Evolutionary conservation across 2,888 invertebrate species (phyloP).

Genomic region (Cheilosia urbana): DNA sequence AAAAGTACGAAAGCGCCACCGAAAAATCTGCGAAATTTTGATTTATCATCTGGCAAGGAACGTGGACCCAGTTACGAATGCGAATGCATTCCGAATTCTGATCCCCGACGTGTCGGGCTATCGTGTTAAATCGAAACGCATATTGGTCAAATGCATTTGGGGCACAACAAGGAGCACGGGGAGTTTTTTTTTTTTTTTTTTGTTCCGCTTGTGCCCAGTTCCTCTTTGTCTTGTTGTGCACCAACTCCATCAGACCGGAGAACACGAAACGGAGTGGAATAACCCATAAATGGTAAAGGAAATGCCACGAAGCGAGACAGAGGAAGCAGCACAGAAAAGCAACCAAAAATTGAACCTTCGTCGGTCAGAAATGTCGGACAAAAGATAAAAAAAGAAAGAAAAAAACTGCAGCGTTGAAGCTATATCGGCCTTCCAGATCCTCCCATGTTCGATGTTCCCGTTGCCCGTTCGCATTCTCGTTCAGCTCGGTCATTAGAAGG

Average conservation of each 20-base stretch:
- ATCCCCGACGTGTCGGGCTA: slow-evolving; percentile 66
- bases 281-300: slow-evolving; percentile 56
- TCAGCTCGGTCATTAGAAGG: slow-evolving; percentile 40
- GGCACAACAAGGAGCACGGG: slow-evolving; percentile 21
- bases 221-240: slow-evolving; percentile 24
- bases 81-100: slow-evolving; percentile 67
- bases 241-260: slow-evolving; percentile 58
- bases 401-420: slow-evolving; percentile 32
- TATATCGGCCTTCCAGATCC: slow-evolving; percentile 60
- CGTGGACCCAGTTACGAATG: slow-evolving; percentile 58
- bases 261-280: slow-evolving; percentile 52
- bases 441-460: slow-evolving; percentile 29
- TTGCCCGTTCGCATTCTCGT: not conserved
- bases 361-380: slow-evolving; percentile 25
- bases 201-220: not conserved
- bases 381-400: slow-evolving; percentile 1
- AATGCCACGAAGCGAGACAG: slow-evolving; percentile 37
- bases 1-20: slow-evolving; percentile 64
- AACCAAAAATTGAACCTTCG: slow-evolving; percentile 52
- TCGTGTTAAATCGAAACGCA: slow-evolving; percentile 74
- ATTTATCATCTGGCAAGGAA: slow-evolving; percentile 74
- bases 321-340: slow-evolving; percentile 57
- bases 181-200: not conserved
- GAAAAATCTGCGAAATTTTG: slow-evolving; percentile 74
- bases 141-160: slow-evolving; percentile 74